phyloP scores from a whole-genome alignment of 2,797 vertebrate genomes.

The Petrocephalus sullivani region DNA sequence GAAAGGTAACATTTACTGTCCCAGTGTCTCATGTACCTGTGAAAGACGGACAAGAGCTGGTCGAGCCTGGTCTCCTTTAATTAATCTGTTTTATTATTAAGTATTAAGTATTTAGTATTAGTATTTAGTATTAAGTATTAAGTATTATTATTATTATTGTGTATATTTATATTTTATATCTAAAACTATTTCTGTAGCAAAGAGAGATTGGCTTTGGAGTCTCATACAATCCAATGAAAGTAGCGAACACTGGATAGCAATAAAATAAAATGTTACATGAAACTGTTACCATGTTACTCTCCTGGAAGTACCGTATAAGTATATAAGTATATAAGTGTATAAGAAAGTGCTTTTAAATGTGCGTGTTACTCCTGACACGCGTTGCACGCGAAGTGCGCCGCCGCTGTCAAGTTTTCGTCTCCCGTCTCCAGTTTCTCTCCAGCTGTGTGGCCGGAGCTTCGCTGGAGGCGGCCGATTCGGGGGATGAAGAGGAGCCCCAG shows the following conservation, averaged over 20 bases:
- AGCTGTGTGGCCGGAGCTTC: constrained; percentile 53
- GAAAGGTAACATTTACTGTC: not conserved
- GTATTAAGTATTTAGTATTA: too few relatives aligned
- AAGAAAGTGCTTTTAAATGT: too few relatives aligned
- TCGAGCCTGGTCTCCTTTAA: not conserved
- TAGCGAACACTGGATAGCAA: not conserved
- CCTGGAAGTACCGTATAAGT: not conserved
- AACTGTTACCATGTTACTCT: not conserved
- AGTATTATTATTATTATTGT: too few relatives aligned
- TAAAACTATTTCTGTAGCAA: not conserved
- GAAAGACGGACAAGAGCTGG: not conserved
- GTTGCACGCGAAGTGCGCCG: not conserved
- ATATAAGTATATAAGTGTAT: too few relatives aligned
- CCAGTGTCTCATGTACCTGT: not conserved
- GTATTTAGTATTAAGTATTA: too few relatives aligned
- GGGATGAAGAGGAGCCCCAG: constrained; percentile 51
- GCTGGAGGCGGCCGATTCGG: constrained; percentile 47
- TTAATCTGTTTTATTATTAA: not conserved
- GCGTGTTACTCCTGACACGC: not conserved
- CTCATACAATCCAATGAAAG: not conserved
- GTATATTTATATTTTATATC: not conserved
- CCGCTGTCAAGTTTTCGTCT: not conserved
- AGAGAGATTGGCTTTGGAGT: not conserved
- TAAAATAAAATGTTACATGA: not conserved
- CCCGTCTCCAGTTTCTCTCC: constrained; percentile 65